A percentile compares a stretch with the other conserved stretches of the same genome.
Conservation (phyloP, 2,797 vertebrate genomes). For the Microctenopoma stevenorrisi region DNA sequence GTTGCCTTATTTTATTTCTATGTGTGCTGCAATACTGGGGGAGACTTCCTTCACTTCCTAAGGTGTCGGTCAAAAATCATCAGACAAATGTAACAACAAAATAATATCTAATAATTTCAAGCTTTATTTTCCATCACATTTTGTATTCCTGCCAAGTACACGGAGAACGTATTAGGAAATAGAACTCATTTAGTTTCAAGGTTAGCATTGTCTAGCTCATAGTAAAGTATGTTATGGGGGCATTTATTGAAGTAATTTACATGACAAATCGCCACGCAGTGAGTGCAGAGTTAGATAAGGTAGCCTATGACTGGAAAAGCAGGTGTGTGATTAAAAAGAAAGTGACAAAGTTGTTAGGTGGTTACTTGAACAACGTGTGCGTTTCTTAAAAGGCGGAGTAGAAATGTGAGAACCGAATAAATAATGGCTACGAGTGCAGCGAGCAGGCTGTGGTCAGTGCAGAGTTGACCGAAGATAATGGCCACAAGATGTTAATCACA, state of each 20-base stretch:
- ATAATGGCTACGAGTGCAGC: background rate
- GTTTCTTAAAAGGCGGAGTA: slow-evolving; percentile 2
- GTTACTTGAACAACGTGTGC: background rate
- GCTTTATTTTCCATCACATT: slow-evolving; percentile 23
- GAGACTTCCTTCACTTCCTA: slow-evolving; percentile 31
- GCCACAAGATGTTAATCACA: background rate
- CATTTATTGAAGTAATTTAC: slow-evolving; percentile 29
- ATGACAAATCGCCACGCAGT: slow-evolving; percentile 21
- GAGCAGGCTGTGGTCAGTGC: slow-evolving; percentile 3
- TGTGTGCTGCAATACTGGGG: slow-evolving; percentile 8
- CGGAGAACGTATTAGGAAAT: slow-evolving; percentile 20
- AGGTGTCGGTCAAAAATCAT: slow-evolving; percentile 17
- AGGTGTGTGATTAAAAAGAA: slow-evolving; percentile 10
- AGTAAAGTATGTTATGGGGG: background rate
- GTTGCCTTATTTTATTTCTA: slow-evolving; percentile 56
- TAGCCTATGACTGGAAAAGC: slow-evolving; percentile 14
- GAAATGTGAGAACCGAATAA: background rate
- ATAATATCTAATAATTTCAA: slow-evolving; percentile 22
- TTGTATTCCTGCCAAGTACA: slow-evolving; percentile 6
- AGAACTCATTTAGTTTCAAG: slow-evolving; percentile 11
- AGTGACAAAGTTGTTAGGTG: slow-evolving; percentile 7
- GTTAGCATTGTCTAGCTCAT: slow-evolving; percentile 23
- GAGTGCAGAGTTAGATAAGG: slow-evolving; percentile 10
- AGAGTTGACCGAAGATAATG: slow-evolving; percentile 1
- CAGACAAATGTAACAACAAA: slow-evolving; percentile 28